Conservation (phyloP, 2,797 vertebrate genomes). For the Sebastes trivittatus region DNA sequence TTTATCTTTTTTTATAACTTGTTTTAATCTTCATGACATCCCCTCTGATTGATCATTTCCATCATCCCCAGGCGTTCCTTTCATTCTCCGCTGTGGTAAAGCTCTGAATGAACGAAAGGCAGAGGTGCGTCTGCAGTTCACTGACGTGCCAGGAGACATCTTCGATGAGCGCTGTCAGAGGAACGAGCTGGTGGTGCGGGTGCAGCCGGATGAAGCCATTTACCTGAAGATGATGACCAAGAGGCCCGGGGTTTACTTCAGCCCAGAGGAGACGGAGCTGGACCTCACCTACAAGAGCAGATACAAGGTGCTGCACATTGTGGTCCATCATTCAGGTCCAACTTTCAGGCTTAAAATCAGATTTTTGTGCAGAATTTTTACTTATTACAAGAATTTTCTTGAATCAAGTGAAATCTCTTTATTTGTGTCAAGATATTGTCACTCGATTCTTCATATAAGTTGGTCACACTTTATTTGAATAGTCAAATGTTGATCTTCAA, state of each 20-base stretch:
- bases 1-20: not conserved
- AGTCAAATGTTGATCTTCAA: not conserved
- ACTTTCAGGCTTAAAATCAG: not conserved
- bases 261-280: slow-evolving; percentile 90
- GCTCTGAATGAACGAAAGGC: slow-evolving; percentile 92
- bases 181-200: slow-evolving; percentile 90
- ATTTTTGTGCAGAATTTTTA: not conserved
- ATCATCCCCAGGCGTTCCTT: slow-evolving; percentile 86
- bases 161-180: slow-evolving; percentile 84
- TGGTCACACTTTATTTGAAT: not conserved
- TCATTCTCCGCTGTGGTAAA: slow-evolving; percentile 91
- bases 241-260: slow-evolving; percentile 87
- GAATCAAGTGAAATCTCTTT: not conserved
- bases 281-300: slow-evolving; percentile 92
- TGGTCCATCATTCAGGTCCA: not conserved
- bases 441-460: not conserved
- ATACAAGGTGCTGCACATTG: slow-evolving; percentile 84
- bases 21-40: rapidly evolving
- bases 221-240: slow-evolving; percentile 93
- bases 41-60: not conserved
- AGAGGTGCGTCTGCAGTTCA: slow-evolving; percentile 90
- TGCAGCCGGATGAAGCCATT: slow-evolving; percentile 88
- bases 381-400: not conserved
- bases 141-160: slow-evolving; percentile 86
- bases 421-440: not conserved